Base-by-base conservation (phyloP, 2,888 invertebrate genomes). In the Lasius platythorax region DNA sequence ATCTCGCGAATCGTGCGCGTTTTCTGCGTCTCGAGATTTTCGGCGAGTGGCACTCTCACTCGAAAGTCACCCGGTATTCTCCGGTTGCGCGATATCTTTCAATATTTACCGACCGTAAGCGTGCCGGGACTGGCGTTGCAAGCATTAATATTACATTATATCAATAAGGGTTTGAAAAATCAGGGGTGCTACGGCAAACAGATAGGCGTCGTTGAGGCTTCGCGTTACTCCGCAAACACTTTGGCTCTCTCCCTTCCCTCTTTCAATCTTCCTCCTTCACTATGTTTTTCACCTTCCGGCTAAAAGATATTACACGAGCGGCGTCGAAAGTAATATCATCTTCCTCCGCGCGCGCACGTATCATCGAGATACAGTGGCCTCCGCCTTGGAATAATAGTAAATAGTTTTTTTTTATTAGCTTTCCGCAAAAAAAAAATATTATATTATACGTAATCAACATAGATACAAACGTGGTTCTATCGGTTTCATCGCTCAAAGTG, bases 161-260 rank as follows among this genome's bases (percentile, higher is more conserved):
- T 91, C 91, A 91, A 91, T 91, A 91, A 91, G 88, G 91, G 87
- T 87, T 89, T 91, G 91, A 91, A 91, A 91, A 91, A 91, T 91
- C 88, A 87, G 88, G 88, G 90, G 91, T 89, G 92, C 91, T 88
- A 90, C 70, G 88, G 92, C 91, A 92, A 93, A 92, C 92, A 91
- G 89, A 87, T 87, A 85, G 89, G 84, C 85, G 88, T 87, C 87
- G 89, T 92, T 87, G 90, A 92, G 92, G 93, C 93, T 93, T 94
- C 94, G 93, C 92, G 92, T 94, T 95, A 93, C 95, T 93, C 89
- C 91, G 94, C 94, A 94, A 95, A 94, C 93, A 94, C 90, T 88
- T 84, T 76, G 85, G 70, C 87, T 43, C 83, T 91, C 87, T 43
- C 83, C 91, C 89, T 73, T 75, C 78, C 82, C 88, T 87, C 86